Evolutionary conservation across 2,113 vertebrate species (phyloP), one percentile per base, ranked within the genome.

Genomic region (Hipposideros armiger): DNA sequence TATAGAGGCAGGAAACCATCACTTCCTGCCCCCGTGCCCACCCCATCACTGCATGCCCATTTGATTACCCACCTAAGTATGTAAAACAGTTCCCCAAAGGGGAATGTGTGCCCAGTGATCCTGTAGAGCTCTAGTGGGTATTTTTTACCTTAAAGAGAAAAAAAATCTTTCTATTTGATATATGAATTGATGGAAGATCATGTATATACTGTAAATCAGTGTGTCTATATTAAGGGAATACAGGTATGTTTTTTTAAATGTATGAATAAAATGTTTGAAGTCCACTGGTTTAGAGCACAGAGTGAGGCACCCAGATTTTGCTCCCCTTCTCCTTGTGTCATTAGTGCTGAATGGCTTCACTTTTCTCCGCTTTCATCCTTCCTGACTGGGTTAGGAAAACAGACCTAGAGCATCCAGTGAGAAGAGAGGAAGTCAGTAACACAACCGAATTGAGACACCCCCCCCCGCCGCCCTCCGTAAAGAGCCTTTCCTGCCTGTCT

Each of bases 361-460:
- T 78, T 66, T 42, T 78, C 15, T 0, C 47, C 89, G 20, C 66
- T 76, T 52, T 54, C 47, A 52, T 81, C 72, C 54, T 69, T 54
- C 76, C 77, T 87, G 87, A 62, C 26, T 36, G 30, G 58, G 17
- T 90, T 70, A 72, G 0, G 2, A 42, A 85, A 60, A 77, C 9
- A 91, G 54, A 72, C 58, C 2, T 8, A 16, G 50, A 66, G 58
- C 52, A 11, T 84, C 45, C 45, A 36, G 47, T 3, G 76, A 82
- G 86, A 90, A 81, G 74, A 82, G 50, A 56, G 45, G 52, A 52
- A 52, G 72, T n/a, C 0, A 0, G 85, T 47, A 62, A 76, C 22
- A 1, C 3, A 4, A 13, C 62, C 47, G 62, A 86, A 69, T 89
- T 54, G 95, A 94, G 96, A 87, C 47, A n/a, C 72, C 22, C n/a